These are phyloP conservation scores for Melospiza melodia DNA, from an alignment of 2,113 vertebrate genomes.

Conservation along the genomic window DNA sequence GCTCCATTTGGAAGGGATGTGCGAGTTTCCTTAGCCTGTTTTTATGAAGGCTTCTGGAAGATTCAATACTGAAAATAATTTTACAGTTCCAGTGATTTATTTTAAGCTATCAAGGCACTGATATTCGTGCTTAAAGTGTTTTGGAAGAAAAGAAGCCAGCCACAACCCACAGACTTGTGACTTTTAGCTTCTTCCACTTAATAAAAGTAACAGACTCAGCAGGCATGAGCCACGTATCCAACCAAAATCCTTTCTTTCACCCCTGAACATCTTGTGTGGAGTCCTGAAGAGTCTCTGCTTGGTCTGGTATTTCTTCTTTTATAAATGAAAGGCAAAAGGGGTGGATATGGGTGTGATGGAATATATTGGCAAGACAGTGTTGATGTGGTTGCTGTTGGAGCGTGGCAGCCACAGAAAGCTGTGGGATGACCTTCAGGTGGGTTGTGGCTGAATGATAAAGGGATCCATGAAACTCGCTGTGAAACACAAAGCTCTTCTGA, in stretches of 20 bases:
- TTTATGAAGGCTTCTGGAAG: not conserved
- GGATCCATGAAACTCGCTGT: not conserved
- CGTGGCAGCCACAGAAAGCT: not conserved
- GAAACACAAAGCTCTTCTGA: not conserved
- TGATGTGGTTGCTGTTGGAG: not conserved
- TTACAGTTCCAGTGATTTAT: not conserved
- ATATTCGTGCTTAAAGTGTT: not conserved
- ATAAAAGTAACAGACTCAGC: not conserved
- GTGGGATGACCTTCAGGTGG: not conserved
- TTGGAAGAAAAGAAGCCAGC: not conserved
- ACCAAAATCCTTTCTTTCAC: not conserved
- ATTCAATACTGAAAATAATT: not conserved
- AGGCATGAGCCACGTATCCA: accelerated
- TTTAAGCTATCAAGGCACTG: not conserved
- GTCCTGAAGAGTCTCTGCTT: not conserved
- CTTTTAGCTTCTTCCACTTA: not conserved
- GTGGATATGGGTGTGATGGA: not conserved
- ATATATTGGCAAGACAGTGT: not conserved
- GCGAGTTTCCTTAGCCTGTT: not conserved
- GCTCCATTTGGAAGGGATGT: not conserved
- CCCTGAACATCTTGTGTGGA: not conserved
- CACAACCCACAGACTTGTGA: accelerated
- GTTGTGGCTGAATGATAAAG: not conserved
- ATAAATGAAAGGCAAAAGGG: not conserved
- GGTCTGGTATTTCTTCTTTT: not conserved